Evolutionary conservation across 1,140 invertebrate genomes (phyloP).

Genomic region (Potamilus streckersoni): DNA sequence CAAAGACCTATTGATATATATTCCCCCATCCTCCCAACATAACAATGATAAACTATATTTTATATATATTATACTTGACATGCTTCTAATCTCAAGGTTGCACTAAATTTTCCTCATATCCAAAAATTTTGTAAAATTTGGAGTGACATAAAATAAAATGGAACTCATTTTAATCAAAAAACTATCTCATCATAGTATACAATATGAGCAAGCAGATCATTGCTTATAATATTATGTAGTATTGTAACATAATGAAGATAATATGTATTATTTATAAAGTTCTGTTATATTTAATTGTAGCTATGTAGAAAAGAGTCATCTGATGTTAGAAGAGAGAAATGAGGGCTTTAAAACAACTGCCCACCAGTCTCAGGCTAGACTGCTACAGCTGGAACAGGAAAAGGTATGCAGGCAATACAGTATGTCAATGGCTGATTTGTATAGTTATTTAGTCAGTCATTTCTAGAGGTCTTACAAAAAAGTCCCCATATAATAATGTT

Average conservation of each 20-base stretch:
- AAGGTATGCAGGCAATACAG: slow-evolving; percentile 49
- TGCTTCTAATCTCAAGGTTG: neutral
- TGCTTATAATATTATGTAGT: no score
- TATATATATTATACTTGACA: neutral
- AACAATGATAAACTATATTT: neutral
- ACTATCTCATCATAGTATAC: no score
- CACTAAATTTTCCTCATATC: neutral
- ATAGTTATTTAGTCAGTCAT: no score
- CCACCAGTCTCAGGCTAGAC: slow-evolving; percentile 59
- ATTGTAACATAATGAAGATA: no score
- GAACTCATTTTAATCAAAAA: no score
- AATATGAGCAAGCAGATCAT: no score
- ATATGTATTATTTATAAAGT: neutral
- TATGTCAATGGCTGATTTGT: no score
- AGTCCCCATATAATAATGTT: no score
- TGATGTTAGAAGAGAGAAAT: slow-evolving; percentile 66
- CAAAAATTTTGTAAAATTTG: no score
- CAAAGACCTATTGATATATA: neutral
- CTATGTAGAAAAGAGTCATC: slow-evolving; percentile 68
- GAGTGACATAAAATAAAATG: no score
- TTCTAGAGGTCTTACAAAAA: no score
- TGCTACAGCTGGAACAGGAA: slow-evolving; percentile 67
- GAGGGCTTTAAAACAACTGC: slow-evolving; percentile 62
- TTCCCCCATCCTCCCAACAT: neutral
- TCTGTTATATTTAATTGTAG: slow-evolving; percentile 44